Percentiles rank a stretch among this genome's conserved stretches.
Evolutionary conservation across 1,140 invertebrate species (phyloP).

Genomic region (Propsilocerus akamusi): DNA sequence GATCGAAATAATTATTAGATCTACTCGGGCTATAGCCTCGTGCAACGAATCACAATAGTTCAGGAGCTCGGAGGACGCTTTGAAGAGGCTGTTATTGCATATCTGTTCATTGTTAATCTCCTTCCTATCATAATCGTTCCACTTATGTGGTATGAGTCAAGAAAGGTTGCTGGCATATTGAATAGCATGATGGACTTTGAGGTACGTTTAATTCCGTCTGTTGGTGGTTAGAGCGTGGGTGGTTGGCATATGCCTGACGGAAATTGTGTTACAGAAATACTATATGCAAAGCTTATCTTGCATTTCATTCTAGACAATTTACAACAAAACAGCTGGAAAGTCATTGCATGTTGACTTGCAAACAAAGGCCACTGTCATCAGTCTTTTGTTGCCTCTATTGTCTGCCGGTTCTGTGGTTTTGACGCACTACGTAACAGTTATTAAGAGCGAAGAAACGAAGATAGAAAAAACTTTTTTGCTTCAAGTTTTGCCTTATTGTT

Average conservation of each 20-base stretch:
- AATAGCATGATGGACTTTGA: conserved; percentile 41
- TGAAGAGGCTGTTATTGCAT: conserved; percentile 47
- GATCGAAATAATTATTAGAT: no score
- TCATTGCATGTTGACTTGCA: conserved; percentile 26
- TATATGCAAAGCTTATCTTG: not conserved
- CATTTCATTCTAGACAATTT: conserved; percentile 23
- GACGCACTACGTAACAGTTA: conserved; percentile 38
- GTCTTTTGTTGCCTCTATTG: conserved; percentile 31
- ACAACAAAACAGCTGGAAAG: conserved; percentile 29
- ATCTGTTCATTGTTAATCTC: conserved; percentile 43
- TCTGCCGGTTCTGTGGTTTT: conserved; percentile 37
- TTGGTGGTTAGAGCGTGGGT: no score
- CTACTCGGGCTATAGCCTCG: conserved; percentile 35
- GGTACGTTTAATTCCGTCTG: no score
- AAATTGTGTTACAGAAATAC: no score
- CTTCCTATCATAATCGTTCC: conserved; percentile 37
- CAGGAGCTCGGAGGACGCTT: conserved; percentile 38
- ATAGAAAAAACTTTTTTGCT: conserved; percentile 14
- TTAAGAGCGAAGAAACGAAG: conserved; percentile 36
- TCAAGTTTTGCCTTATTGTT: conserved; percentile 35
- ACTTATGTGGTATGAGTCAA: conserved; percentile 38
- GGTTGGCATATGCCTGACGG: no score
- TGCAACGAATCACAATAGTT: conserved; percentile 35
- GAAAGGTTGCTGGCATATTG: conserved; percentile 33
- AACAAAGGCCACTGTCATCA: conserved; percentile 28